Evolutionary conservation across 2,797 vertebrate species (phyloP), one percentile per base, ranked within the genome.

Genomic region (Cyprinodon diabolis): DNA sequence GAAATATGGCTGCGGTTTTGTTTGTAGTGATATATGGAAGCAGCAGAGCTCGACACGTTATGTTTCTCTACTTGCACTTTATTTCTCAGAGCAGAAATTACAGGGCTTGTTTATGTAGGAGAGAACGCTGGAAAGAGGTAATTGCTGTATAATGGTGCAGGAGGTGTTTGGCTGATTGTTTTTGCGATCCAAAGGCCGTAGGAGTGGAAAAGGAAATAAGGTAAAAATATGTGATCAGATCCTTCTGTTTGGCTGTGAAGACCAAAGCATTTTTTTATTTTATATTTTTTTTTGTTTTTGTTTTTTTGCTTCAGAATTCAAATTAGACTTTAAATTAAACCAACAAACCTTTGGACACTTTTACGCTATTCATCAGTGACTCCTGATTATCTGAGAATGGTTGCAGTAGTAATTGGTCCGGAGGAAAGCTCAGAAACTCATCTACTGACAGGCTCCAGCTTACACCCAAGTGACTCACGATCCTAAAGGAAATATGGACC

Each of bases 1-100:
- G 91, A 94, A 87, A 90, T 93, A 92, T 84, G 83, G 84, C 88
- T 80, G 84, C 68, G 73, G 83, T 82, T 90, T 90, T 91, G 86
- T 91, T 91, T 83, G 74, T 79, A 43, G 81, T 90, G 89, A 92
- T 91, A 78, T 91, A 93, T 90, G 86, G 73, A 76, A 77, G 87
- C 65, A 81, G 85, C 76, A 1, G 73, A 1, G 68, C 49, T 52
- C 75, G 80, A 82, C 74, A 81, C 70, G 77, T 80, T 87, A 84
- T 79, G 56, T 79, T 77, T 79, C 84, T 89, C 86, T 45, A 72
- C 83, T 75, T 86, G 85, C 86, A 89, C 87, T 89, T 90, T 90
- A 87, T 86, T 89, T 86, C 88, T 84, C 84, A 67, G 86, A 78
- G 66, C 74, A 85, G 88, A 86, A 90, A 92, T 91, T 83, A 90